Conservation (phyloP, 23 tunicate genomes). For the Oikopleura albicans region DNA sequence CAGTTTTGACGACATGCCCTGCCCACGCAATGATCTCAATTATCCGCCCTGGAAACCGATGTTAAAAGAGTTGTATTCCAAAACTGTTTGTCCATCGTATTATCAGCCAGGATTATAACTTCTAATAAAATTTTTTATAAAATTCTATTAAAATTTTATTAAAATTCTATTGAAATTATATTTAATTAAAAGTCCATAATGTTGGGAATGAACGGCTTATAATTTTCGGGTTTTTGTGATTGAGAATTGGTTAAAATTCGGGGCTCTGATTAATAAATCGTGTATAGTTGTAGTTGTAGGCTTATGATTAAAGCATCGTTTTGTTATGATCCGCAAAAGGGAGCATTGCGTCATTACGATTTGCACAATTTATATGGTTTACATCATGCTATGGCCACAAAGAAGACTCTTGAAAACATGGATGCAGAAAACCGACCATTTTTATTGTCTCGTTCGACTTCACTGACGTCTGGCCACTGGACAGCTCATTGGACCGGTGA, state of each 20-base stretch:
- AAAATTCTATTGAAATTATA: too few species aligned
- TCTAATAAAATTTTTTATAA: too few species aligned
- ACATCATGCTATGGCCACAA: not conserved
- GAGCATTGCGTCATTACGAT: not conserved
- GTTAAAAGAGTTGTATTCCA: not conserved
- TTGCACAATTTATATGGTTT: not conserved
- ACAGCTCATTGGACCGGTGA: conserved; percentile 95
- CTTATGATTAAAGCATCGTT: too few species aligned
- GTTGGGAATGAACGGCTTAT: too few species aligned
- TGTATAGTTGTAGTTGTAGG: too few species aligned
- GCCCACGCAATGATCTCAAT: not conserved
- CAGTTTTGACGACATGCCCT: conserved; percentile 27
- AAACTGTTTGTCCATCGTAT: not conserved
- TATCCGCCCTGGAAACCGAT: not conserved
- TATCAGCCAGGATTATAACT: too few species aligned
- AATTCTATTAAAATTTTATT: too few species aligned
- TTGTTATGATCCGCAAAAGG: too few species aligned
- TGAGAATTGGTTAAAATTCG: too few species aligned
- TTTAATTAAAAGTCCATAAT: too few species aligned
- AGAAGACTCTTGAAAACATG: not conserved
- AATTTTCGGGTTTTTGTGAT: too few species aligned
- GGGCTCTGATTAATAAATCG: too few species aligned
- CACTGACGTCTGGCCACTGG: not conserved
- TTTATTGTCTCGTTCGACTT: not conserved
- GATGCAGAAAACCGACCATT: not conserved